These are phyloP conservation scores for Eutrigla gurnardus DNA, from an alignment of 2,797 vertebrate genomes.

Conservation along the genomic window DNA sequence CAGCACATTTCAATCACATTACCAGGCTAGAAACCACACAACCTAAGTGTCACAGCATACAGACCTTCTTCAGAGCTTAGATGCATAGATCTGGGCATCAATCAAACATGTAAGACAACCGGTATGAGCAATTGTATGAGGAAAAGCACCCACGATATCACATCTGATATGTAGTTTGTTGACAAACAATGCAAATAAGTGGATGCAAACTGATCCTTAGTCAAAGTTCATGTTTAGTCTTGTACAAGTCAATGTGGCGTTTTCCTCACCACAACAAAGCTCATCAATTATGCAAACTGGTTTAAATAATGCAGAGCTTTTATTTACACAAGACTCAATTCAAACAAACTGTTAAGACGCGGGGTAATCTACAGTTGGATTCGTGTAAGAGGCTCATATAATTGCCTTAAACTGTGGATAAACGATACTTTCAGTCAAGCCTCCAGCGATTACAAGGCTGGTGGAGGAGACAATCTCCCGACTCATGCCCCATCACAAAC, in stretches of 20 bases:
- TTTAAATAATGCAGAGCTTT: background rate
- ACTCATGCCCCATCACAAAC: background rate
- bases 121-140: background rate
- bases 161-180: background rate
- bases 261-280: constrained; percentile 29
- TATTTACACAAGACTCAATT: background rate
- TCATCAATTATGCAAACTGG: constrained; percentile 8
- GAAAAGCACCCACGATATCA: background rate
- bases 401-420: constrained; percentile 11
- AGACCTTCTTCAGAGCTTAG: background rate
- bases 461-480: background rate
- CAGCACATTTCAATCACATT: constrained; percentile 31
- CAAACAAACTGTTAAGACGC: constrained; percentile 6
- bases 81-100: background rate
- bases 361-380: background rate
- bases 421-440: constrained; percentile 29
- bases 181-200: background rate
- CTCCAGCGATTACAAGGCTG: background rate
- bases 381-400: background rate
- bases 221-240: constrained; percentile 21
- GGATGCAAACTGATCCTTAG: background rate
- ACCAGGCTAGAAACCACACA: background rate
- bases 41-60: background rate
- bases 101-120: background rate
- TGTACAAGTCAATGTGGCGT: constrained; percentile 2